Base-by-base conservation (phyloP, 2,113 vertebrate genomes). In the Lepisosteus osseus region DNA sequence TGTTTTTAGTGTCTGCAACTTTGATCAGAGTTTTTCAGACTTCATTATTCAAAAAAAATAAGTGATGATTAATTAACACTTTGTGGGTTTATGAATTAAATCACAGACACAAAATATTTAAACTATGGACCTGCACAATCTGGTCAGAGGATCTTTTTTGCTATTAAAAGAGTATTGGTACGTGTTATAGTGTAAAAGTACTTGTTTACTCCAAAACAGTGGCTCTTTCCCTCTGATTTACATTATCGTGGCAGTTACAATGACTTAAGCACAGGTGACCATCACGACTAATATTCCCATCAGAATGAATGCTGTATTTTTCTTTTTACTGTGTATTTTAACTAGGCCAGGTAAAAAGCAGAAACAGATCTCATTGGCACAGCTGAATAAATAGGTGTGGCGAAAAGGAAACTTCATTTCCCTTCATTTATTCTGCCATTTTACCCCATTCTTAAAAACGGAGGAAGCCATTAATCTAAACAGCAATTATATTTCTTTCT, bases 401-500 rank as follows among this genome's bases (percentile, higher is more conserved):
- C 76, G 70, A 68, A 74, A 78, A 72, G 76, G 78, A 82, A 90
- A 91, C 82, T 86, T 67, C 77, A 74, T 89, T 93, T 92, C 89
- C 87, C 89, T 88, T 88, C 81, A 67, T 82, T 86, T 89, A 71
- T 79, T 76, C 75, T 12, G 71, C 71, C 77, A 74, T 81, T 43
- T 71, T 81, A 83, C 81, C 69, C 84, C 69, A 62, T 79, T 77
- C 68, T 74, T 71, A 80, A 92, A 79, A 88, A 87, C 82, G 84
- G 81, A 91, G 89, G 84, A 92, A 92, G 81, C 77, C 73, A 72
- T 82, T 79, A 88, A 82, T 86, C 84, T 86, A 92, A 91, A 84
- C 92, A 89, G 89, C 88, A 93, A 94, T 94, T 93, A 92, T 90
- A 89, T 17, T 71, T 79, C 86, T 81, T 91, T 92, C 90, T 91